These are phyloP conservation scores for Hyppa rectilinea DNA, from an alignment of 2,888 invertebrate genomes.

Conservation along the genomic window DNA sequence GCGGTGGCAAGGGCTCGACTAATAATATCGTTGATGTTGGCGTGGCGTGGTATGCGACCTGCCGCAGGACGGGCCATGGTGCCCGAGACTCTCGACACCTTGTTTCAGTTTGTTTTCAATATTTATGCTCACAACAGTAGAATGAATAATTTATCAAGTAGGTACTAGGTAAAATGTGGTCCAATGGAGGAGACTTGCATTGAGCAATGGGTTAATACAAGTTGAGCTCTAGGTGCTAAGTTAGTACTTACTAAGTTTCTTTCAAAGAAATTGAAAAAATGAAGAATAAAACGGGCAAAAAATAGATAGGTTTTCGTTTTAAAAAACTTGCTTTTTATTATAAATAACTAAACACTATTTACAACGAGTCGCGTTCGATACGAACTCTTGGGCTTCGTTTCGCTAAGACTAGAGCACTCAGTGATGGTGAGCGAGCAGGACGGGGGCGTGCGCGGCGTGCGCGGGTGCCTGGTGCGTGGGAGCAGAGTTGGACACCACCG, in stretches of 20 bases:
- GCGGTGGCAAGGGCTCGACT: too few species aligned
- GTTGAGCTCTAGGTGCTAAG: background rate
- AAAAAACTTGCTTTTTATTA: slow-evolving; percentile 50
- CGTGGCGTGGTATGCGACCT: too few species aligned
- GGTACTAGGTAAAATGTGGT: background rate
- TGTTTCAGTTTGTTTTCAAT: too few species aligned
- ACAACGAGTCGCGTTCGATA: slow-evolving; percentile 56
- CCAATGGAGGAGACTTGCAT: too few species aligned
- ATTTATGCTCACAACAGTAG: background rate
- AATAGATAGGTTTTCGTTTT: slow-evolving; percentile 21
- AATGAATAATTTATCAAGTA: background rate
- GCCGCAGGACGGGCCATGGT: too few species aligned
- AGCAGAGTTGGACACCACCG: slow-evolving; percentile 82
- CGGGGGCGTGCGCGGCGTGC: slow-evolving; percentile 67
- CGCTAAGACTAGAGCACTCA: slow-evolving; percentile 62
- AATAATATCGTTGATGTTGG: too few species aligned
- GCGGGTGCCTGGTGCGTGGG: slow-evolving; percentile 72
- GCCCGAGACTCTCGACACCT: too few species aligned
- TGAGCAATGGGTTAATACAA: background rate
- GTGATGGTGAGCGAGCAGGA: slow-evolving; percentile 73
- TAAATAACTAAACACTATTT: slow-evolving; percentile 68
- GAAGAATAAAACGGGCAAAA: background rate
- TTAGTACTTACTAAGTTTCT: background rate
- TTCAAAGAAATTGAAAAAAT: background rate
- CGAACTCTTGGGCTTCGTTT: slow-evolving; percentile 29